These are phyloP conservation scores for Notoglanidium macrostoma DNA, from an alignment of 2,797 vertebrate genomes.

Conservation along the genomic window DNA sequence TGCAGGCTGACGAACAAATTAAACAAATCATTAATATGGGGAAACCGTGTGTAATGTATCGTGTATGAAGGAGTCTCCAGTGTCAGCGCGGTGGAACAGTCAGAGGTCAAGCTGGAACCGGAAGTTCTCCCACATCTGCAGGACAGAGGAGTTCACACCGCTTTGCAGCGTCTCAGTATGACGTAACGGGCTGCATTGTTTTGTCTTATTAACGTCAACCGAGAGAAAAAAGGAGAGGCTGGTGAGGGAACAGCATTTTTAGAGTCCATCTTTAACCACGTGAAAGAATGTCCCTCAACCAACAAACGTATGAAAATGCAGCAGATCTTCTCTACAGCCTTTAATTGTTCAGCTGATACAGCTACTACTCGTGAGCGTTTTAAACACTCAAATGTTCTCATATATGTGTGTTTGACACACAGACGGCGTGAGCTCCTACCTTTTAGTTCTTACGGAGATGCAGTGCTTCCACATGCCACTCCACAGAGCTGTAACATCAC, in stretches of 20 bases:
- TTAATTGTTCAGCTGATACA: not conserved
- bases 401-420: not conserved
- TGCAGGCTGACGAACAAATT: too few relatives aligned
- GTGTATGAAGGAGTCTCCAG: not conserved
- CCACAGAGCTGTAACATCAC: slow-evolving; percentile 82
- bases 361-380: not conserved
- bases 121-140: not conserved
- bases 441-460: slow-evolving; percentile 73
- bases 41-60: too few relatives aligned
- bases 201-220: not conserved
- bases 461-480: slow-evolving; percentile 96
- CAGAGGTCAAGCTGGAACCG: not conserved
- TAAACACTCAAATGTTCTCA: not conserved
- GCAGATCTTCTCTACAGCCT: not conserved
- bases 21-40: too few relatives aligned
- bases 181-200: not conserved
- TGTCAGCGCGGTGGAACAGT: not conserved
- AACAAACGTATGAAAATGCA: not conserved
- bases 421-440: not conserved
- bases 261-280: not conserved
- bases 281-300: not conserved
- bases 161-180: not conserved
- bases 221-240: not conserved
- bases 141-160: not conserved
- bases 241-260: not conserved